Conservation (phyloP, 2,797 vertebrate genomes). For the Lophotriccus pileatus region DNA sequence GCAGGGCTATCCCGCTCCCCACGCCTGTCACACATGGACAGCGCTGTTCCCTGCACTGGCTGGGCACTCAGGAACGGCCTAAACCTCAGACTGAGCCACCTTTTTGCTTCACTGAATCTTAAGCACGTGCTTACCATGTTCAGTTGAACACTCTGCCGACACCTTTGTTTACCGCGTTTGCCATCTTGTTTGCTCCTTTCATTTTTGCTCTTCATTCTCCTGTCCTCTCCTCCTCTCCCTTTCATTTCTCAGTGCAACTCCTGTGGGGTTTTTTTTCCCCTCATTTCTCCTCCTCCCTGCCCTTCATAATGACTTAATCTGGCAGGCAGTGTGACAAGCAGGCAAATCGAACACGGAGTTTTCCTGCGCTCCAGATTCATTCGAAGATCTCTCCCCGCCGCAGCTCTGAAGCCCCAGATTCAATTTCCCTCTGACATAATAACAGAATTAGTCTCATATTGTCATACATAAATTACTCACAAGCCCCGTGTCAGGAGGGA, state of each 20-base stretch:
- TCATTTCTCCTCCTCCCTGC: conserved; percentile 56
- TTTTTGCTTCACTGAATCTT: not conserved
- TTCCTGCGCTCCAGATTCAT: conserved; percentile 66
- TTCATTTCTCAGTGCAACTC: conserved; percentile 12
- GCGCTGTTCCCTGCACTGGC: not conserved
- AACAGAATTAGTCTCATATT: conserved; percentile 76
- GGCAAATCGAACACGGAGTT: conserved; percentile 54
- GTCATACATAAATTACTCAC: conserved; percentile 78
- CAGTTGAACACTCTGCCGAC: not conserved
- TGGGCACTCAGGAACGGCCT: not conserved
- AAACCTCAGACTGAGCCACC: not conserved
- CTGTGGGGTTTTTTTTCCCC: not conserved
- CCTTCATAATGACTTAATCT: conserved; percentile 74
- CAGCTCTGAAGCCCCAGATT: conserved; percentile 69
- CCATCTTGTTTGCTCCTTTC: not conserved
- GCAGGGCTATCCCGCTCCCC: fast-evolving
- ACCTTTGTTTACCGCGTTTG: not conserved
- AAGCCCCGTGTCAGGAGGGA: conserved; percentile 49
- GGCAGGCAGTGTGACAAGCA: conserved; percentile 70
- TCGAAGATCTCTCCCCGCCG: conserved; percentile 73
- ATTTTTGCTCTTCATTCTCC: not conserved
- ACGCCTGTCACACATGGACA: fast-evolving
- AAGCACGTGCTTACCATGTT: not conserved
- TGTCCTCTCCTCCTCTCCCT: not conserved
- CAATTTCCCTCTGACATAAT: conserved; percentile 80